These are phyloP conservation scores for Chaetoderma sp. DNA, from an alignment of 2,888 invertebrate species.

Conservation along the genomic window DNA sequence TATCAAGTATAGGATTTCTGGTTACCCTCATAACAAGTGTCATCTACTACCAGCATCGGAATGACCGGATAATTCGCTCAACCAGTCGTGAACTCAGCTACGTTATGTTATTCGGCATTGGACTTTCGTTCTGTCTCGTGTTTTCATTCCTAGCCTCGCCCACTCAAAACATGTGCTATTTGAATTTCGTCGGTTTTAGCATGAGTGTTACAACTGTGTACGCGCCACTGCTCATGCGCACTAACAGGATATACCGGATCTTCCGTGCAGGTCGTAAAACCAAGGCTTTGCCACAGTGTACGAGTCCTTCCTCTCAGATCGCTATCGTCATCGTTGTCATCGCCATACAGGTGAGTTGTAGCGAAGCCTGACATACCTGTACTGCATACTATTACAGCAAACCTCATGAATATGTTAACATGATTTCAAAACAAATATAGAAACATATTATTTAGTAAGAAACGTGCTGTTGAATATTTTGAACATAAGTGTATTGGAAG, in stretches of 20 bases:
- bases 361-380: too few relatives aligned
- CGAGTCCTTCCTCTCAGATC: conserved; percentile 56
- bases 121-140: conserved; percentile 50
- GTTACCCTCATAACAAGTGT: too few relatives aligned
- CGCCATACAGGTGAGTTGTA: conserved; percentile 49
- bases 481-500: too few relatives aligned
- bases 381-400: too few relatives aligned
- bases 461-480: too few relatives aligned
- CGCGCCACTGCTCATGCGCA: conserved; percentile 58
- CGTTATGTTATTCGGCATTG: conserved; percentile 55
- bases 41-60: conserved; percentile 40
- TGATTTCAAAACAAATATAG: too few relatives aligned
- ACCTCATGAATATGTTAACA: too few relatives aligned
- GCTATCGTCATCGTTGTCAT: conserved; percentile 46
- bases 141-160: conserved; percentile 53
- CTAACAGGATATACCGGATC: conserved; percentile 62
- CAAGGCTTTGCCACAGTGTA: conserved; percentile 47
- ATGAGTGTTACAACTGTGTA: conserved; percentile 60
- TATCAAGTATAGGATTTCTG: conserved; percentile 36
- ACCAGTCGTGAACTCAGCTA: conserved; percentile 59
- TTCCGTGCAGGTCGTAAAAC: conserved; percentile 52
- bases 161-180: conserved; percentile 44
- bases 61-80: conserved; percentile 59
- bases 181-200: conserved; percentile 58
- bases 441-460: too few relatives aligned